A percentile compares a stretch with the other conserved stretches of the same genome.
These are phyloP conservation scores for Falcunculus frontatus DNA, from an alignment of 2,113 vertebrate species.

Conservation along the genomic window DNA sequence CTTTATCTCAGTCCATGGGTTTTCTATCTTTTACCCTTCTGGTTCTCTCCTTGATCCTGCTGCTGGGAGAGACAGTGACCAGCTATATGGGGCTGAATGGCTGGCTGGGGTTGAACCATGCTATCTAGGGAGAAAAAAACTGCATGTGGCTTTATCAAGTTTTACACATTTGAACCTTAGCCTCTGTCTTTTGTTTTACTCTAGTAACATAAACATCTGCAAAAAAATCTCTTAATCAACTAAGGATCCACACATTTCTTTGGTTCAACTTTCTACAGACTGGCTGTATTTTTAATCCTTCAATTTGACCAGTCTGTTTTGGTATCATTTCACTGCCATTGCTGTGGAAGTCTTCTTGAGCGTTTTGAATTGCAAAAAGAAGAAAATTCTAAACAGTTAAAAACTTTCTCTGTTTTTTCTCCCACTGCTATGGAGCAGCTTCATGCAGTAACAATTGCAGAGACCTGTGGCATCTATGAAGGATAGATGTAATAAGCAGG, in stretches of 20 bases:
- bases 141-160: background rate
- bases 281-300: background rate
- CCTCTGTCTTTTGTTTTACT: background rate
- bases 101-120: background rate
- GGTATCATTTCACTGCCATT: background rate
- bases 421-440: background rate
- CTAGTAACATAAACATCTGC: background rate
- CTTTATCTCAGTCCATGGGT: background rate
- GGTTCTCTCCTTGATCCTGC: background rate
- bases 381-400: background rate
- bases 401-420: background rate
- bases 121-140: background rate
- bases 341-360: background rate
- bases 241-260: background rate
- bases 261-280: background rate
- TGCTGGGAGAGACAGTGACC: background rate
- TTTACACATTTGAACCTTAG: background rate
- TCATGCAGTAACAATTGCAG: background rate
- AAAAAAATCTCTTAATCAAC: background rate
- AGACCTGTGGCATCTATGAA: background rate
- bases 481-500: background rate
- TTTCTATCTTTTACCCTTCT: background rate
- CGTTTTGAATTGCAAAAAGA: background rate
- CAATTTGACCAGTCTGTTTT: background rate
- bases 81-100: accelerated